Evolutionary conservation across 2,888 invertebrate species (phyloP).

Genomic region (Geophilus truncorum): DNA sequence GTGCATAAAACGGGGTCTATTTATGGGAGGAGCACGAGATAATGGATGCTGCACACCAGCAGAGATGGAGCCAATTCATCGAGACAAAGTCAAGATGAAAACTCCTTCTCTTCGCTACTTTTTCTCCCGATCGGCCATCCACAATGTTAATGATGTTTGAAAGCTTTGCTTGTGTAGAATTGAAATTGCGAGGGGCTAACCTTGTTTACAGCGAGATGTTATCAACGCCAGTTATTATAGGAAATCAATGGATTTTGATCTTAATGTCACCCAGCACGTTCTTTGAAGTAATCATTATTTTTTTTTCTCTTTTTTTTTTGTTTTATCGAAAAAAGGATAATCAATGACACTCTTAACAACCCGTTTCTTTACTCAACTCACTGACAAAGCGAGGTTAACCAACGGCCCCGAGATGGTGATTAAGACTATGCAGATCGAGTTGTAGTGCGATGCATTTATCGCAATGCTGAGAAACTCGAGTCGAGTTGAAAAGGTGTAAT

Average conservation of each 20-base stretch:
- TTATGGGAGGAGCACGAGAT: conserved; percentile 16
- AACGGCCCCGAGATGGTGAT: neutral
- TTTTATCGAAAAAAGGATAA: neutral
- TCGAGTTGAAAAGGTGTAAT: conserved; percentile 16
- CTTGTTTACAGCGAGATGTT: conserved; percentile 31
- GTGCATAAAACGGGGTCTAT: conserved; percentile 11
- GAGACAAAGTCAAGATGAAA: conserved; percentile 16
- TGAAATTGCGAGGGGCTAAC: conserved; percentile 8
- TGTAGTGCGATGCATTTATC: conserved; percentile 16
- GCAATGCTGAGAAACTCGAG: conserved; percentile 5
- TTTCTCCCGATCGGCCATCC: neutral
- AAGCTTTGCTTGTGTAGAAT: conserved; percentile 1
- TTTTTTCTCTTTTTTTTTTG: neutral
- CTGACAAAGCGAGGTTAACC: conserved; percentile 5
- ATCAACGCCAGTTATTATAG: conserved; percentile 29
- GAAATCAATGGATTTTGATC: conserved; percentile 32
- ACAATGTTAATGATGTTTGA: conserved; percentile 20
- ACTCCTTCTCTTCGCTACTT: neutral
- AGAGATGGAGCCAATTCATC: conserved; percentile 16
- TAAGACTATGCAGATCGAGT: conserved; percentile 11
- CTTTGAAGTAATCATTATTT: conserved; percentile 30
- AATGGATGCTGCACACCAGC: conserved; percentile 8
- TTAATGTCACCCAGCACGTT: conserved; percentile 23
- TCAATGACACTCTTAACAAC: conserved; percentile 23
- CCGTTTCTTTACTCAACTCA: neutral